phyloP scores from a whole-genome alignment of 2,888 invertebrate genomes.

The Calliphora vomitoria region DNA sequence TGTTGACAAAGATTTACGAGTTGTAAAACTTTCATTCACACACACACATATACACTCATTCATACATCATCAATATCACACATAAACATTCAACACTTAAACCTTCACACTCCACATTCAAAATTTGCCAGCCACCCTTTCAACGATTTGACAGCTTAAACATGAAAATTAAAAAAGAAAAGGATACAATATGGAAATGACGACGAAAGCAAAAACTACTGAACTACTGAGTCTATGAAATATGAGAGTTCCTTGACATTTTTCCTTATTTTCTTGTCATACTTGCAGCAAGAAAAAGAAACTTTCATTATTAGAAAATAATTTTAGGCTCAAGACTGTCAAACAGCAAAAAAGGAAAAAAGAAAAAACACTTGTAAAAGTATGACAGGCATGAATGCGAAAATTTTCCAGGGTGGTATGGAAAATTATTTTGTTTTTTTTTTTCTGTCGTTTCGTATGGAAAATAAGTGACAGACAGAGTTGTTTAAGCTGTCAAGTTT shows the following conservation, averaged over 20 bases:
- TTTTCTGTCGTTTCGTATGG: neutral
- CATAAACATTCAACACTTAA: constrained; percentile 59
- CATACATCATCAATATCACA: constrained; percentile 44
- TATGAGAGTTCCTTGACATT: constrained; percentile 62
- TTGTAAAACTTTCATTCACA: constrained; percentile 36
- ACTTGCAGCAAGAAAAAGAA: constrained; percentile 36
- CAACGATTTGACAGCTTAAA: constrained; percentile 57
- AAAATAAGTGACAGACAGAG: constrained; percentile 67
- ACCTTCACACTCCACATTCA: constrained; percentile 14
- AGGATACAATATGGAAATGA: constrained; percentile 42
- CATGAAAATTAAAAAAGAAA: constrained; percentile 41
- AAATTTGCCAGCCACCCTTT: constrained; percentile 73
- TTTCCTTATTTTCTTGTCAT: constrained; percentile 56
- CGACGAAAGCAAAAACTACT: constrained; percentile 14
- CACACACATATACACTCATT: constrained; percentile 9
- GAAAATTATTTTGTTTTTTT: constrained; percentile 1
- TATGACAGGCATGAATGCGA: constrained; percentile 60
- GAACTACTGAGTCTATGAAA: constrained; percentile 40
- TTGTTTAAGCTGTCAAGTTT: constrained; percentile 74
- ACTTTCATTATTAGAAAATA: constrained; percentile 71
- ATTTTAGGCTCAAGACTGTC: constrained; percentile 50
- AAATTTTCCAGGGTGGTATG: neutral
- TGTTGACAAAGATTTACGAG: constrained; percentile 82
- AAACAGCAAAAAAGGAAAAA: neutral
- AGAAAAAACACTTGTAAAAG: neutral